Evolutionary conservation across 1,140 invertebrate species (phyloP).

Genomic region (Brachionus paranguensis): DNA sequence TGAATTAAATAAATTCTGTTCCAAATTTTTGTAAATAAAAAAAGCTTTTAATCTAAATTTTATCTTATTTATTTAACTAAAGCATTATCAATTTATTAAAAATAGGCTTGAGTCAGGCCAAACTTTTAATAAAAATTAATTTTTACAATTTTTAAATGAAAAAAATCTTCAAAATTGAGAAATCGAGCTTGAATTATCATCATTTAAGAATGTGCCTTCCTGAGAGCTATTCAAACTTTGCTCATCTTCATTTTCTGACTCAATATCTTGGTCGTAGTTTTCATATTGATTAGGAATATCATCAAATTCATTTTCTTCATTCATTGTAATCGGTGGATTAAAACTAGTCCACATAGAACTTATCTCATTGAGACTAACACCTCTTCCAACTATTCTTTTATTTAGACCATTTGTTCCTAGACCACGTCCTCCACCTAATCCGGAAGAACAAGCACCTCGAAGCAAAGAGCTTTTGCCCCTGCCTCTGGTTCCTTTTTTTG

Average conservation of each 20-base stretch:
- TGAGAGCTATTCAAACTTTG: neutral
- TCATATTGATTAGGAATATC: neutral
- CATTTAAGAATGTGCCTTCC: neutral
- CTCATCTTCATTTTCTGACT: neutral
- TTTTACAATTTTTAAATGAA: neutral
- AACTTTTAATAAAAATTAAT: neutral
- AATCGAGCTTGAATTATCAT: neutral
- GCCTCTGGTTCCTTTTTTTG: slow-evolving; percentile 26
- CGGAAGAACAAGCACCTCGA: neutral
- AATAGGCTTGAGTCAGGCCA: no score
- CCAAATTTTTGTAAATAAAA: no score
- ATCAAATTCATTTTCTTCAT: slow-evolving; percentile 33
- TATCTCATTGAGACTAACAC: slow-evolving; percentile 33
- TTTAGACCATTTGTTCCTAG: neutral
- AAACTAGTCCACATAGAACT: slow-evolving; percentile 38
- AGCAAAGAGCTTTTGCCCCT: neutral
- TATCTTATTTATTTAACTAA: no score
- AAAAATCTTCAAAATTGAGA: neutral
- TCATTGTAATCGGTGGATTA: slow-evolving; percentile 39
- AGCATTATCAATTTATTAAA: no score
- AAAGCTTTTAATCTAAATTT: no score
- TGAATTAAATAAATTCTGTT: no score
- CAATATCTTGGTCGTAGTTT: neutral
- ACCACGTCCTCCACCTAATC: slow-evolving; percentile 2
- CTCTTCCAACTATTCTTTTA: slow-evolving; percentile 30